Conservation (phyloP, 2,797 vertebrate species). For the Silurus aristotelis region DNA sequence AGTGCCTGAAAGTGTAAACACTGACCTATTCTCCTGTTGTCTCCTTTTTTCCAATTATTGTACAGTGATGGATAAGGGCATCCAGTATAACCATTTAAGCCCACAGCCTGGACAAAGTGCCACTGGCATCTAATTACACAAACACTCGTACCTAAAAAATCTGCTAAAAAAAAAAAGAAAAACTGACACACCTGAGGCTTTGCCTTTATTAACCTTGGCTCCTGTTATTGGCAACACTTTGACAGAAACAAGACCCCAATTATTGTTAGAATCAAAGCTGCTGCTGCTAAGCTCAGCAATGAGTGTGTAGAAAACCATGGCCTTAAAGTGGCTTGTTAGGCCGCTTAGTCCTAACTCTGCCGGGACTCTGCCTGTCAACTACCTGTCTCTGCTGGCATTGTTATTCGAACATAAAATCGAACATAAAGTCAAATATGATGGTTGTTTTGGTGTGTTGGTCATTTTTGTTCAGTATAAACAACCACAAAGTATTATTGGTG, state of each 20-base stretch:
- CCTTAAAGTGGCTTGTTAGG: slow-evolving; percentile 62
- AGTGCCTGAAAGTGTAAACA: slow-evolving; percentile 5
- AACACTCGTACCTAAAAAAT: slow-evolving; percentile 44
- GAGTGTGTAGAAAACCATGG: slow-evolving; percentile 44
- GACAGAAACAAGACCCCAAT: slow-evolving; percentile 67
- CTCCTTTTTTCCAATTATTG: slow-evolving; percentile 4
- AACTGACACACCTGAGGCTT: slow-evolving; percentile 53
- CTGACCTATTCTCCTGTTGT: background rate
- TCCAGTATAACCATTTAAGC: slow-evolving; percentile 42
- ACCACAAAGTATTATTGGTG: slow-evolving; percentile 35
- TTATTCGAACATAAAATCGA: slow-evolving; percentile 58
- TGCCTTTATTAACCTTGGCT: slow-evolving; percentile 63
- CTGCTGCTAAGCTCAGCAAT: slow-evolving; percentile 46
- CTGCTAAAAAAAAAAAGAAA: slow-evolving; percentile 21
- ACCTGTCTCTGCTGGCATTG: slow-evolving; percentile 54
- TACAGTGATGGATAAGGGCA: slow-evolving; percentile 51
- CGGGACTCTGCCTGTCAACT: slow-evolving; percentile 53
- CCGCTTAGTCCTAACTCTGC: slow-evolving; percentile 52
- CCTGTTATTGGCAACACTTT: slow-evolving; percentile 58
- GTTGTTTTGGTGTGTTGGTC: slow-evolving; percentile 26
- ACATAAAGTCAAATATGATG: slow-evolving; percentile 22
- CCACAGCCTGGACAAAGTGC: slow-evolving; percentile 50
- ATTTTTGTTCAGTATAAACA: slow-evolving; percentile 45
- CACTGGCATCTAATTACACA: slow-evolving; percentile 54
- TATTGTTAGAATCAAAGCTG: slow-evolving; percentile 65